phyloP scores from a whole-genome alignment of 2,113 vertebrate species.

The Psilopsiagon aurifrons region DNA sequence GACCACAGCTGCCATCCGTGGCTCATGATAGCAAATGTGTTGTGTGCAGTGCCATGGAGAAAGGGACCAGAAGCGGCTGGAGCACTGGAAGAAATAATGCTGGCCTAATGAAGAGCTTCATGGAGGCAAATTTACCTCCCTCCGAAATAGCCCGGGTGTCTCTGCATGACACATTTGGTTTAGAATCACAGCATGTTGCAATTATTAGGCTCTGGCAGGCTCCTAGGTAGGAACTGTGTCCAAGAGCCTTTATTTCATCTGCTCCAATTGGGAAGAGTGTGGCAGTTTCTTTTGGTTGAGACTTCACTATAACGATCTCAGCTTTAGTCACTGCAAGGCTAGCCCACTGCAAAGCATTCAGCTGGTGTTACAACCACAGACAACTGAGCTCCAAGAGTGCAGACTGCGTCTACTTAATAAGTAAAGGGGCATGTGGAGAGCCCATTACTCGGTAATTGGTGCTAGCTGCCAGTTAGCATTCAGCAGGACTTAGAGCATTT shows the following conservation, averaged over 20 bases:
- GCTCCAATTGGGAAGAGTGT: conserved; percentile 35
- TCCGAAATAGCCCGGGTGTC: conserved; percentile 13
- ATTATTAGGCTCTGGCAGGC: conserved; percentile 40
- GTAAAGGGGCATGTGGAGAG: conserved; percentile 33
- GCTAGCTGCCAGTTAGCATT: conserved; percentile 58
- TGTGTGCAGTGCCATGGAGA: background rate
- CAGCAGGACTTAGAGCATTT: conserved; percentile 33
- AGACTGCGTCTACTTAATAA: conserved; percentile 37
- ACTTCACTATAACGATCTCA: conserved; percentile 14
- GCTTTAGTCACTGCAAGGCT: conserved; percentile 10
- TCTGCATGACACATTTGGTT: conserved; percentile 29
- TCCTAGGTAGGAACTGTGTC: conserved; percentile 18
- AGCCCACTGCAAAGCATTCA: conserved; percentile 48
- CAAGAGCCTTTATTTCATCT: conserved; percentile 51
- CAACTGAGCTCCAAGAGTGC: conserved; percentile 43
- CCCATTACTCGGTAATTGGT: conserved; percentile 60
- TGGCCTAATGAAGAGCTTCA: background rate
- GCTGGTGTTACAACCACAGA: conserved; percentile 35
- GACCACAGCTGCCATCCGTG: rapidly evolving
- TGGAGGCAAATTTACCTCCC: background rate
- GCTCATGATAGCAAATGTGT: rapidly evolving
- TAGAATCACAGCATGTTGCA: conserved; percentile 52
- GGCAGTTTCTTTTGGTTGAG: conserved; percentile 50
- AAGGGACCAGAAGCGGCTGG: background rate
- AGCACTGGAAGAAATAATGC: background rate